Evolutionary conservation across 2,888 invertebrate genomes (phyloP).

Genomic region (Drosophila suboccidentalis): DNA sequence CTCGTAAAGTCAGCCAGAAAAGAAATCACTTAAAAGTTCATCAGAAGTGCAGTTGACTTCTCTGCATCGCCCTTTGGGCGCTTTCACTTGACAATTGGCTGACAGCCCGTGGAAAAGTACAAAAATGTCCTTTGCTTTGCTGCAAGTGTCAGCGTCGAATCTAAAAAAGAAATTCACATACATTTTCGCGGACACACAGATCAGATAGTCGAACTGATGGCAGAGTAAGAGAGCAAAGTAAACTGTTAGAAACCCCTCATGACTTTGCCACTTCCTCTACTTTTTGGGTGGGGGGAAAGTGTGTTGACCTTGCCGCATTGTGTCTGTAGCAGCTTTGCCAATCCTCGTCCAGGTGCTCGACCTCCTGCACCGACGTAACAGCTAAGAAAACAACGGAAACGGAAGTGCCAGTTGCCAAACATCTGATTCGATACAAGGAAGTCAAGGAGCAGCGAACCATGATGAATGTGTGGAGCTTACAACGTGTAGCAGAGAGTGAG

Average conservation of each 20-base stretch:
- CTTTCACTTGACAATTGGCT: conserved; percentile 52
- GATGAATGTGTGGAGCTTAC: not conserved
- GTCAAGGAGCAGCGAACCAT: not conserved
- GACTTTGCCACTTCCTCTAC: conserved; percentile 23
- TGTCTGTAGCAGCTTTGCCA: not conserved
- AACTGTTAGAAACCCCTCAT: conserved; percentile 30
- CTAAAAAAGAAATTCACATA: not conserved
- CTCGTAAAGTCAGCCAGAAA: conserved; percentile 29
- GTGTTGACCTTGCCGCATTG: not conserved
- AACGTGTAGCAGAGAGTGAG: not conserved
- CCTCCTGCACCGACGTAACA: not conserved
- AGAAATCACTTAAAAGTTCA: conserved; percentile 73
- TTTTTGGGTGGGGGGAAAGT: not conserved
- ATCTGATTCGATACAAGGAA: conserved; percentile 20
- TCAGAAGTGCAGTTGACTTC: conserved; percentile 56
- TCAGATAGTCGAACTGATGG: not conserved
- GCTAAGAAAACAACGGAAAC: conserved; percentile 34
- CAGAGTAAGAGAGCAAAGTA: conserved; percentile 16
- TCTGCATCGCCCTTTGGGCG: conserved; percentile 27
- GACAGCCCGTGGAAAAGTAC: conserved; percentile 37
- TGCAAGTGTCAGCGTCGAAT: conserved; percentile 40
- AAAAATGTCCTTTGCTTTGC: conserved; percentile 33
- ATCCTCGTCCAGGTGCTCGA: conserved; percentile 1
- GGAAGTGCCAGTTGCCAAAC: conserved; percentile 30
- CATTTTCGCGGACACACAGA: not conserved